Conservation (phyloP, 2,797 vertebrate species). For the Tenualosa thibaudeaui region DNA sequence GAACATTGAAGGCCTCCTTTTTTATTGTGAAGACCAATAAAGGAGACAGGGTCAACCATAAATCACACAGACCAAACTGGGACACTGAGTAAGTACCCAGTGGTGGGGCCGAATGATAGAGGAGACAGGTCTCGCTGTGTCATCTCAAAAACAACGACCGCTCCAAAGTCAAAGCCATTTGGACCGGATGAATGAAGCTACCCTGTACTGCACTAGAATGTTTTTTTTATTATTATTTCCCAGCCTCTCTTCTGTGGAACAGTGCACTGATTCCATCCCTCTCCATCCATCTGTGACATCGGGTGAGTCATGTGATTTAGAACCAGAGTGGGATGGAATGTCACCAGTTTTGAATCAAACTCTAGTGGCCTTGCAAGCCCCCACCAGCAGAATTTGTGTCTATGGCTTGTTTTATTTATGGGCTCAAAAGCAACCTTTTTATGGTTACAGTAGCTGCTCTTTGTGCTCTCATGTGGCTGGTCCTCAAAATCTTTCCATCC, state of each 20-base stretch:
- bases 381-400: neutral
- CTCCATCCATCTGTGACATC: slow-evolving; percentile 19
- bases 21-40: neutral
- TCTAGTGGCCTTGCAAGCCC: neutral
- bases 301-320: slow-evolving; percentile 18
- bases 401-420: neutral
- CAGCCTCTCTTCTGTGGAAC: slow-evolving; percentile 1
- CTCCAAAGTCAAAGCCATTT: slow-evolving; percentile 20
- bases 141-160: neutral
- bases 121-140: neutral
- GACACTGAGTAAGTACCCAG: slow-evolving; percentile 13
- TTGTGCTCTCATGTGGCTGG: neutral
- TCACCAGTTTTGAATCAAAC: neutral
- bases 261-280: neutral
- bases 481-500: neutral
- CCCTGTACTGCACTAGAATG: neutral
- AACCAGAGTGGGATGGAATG: neutral
- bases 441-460: too few relatives aligned
- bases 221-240: neutral
- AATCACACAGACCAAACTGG: neutral
- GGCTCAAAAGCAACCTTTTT: neutral
- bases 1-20: neutral
- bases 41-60: slow-evolving; percentile 1
- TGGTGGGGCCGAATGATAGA: neutral
- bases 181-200: neutral